phyloP scores from a whole-genome alignment of 2,113 vertebrate genomes.

The Speoplatyrhinus poulsoni region DNA sequence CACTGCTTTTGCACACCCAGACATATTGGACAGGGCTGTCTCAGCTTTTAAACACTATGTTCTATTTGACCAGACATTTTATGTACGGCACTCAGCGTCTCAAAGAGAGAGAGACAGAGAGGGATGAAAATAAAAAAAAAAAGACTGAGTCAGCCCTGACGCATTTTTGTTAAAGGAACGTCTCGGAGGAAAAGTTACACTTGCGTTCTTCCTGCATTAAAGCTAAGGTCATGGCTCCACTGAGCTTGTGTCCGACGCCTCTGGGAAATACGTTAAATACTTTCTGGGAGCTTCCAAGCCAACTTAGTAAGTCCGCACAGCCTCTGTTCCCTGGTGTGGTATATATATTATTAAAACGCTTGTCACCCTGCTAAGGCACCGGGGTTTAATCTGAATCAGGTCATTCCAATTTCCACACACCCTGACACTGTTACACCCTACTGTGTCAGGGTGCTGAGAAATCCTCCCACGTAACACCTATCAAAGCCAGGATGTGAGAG shows the following conservation, averaged over 20 bases:
- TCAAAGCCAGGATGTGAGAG: constrained; percentile 68
- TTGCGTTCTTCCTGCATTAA: constrained; percentile 68
- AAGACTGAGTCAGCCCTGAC: constrained; percentile 61
- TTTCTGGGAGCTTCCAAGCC: constrained; percentile 60
- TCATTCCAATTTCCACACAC: constrained; percentile 52
- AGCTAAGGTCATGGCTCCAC: constrained; percentile 69
- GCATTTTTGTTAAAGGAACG: constrained; percentile 50
- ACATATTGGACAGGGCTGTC: constrained; percentile 71
- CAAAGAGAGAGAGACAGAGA: not conserved
- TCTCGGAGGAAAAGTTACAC: constrained; percentile 68
- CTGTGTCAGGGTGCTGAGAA: constrained; percentile 65
- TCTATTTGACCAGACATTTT: constrained; percentile 65
- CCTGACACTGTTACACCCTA: constrained; percentile 62
- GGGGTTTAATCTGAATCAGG: constrained; percentile 25
- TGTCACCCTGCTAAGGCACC: not conserved
- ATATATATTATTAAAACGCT: constrained; percentile 18
- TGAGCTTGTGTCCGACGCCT: constrained; percentile 62
- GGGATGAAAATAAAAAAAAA: constrained; percentile 35
- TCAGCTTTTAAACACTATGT: constrained; percentile 54
- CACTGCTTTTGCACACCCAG: constrained; percentile 49
- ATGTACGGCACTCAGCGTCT: constrained; percentile 31
- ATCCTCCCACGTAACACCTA: constrained; percentile 66
- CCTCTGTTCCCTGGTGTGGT: constrained; percentile 37
- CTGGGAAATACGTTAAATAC: constrained; percentile 69
- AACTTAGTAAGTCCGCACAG: constrained; percentile 29